phyloP scores from a whole-genome alignment of 2,888 invertebrate genomes.

The Drosophila lutescens region DNA sequence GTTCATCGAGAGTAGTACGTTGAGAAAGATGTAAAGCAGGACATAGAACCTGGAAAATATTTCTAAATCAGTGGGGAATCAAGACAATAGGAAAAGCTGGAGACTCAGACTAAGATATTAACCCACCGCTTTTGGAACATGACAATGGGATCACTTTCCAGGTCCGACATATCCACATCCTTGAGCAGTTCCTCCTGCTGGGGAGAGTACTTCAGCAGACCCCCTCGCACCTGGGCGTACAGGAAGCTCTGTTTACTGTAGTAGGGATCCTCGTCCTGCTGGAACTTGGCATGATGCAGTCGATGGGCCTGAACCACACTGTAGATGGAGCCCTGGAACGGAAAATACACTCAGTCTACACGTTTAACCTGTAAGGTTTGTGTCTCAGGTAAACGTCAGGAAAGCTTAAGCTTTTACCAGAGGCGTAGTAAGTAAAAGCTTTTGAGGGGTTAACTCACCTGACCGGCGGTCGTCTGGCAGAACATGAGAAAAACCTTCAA shows the following conservation, averaged over 20 bases:
- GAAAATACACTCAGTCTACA: background rate
- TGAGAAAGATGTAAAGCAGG: slow-evolving; percentile 87
- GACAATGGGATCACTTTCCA: slow-evolving; percentile 90
- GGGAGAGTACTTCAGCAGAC: slow-evolving; percentile 88
- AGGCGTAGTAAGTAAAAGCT: slow-evolving; percentile 9
- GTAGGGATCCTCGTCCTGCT: slow-evolving; percentile 92
- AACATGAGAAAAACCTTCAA: slow-evolving; percentile 91
- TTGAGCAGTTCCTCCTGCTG: slow-evolving; percentile 88
- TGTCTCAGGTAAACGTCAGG: slow-evolving; percentile 46
- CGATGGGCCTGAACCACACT: slow-evolving; percentile 93
- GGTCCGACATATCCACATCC: slow-evolving; percentile 91
- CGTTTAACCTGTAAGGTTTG: slow-evolving; percentile 27
- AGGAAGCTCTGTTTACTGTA: slow-evolving; percentile 92
- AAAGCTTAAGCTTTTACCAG: background rate
- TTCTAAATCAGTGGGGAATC: background rate
- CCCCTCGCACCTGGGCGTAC: slow-evolving; percentile 91
- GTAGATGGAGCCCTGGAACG: slow-evolving; percentile 90
- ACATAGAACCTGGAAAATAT: slow-evolving; percentile 87
- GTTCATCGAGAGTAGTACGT: slow-evolving; percentile 89
- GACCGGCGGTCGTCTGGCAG: slow-evolving; percentile 93
- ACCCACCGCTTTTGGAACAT: slow-evolving; percentile 92
- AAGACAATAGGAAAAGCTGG: too few relatives aligned
- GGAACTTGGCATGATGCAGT: slow-evolving; percentile 91
- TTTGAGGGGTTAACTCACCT: slow-evolving; percentile 86
- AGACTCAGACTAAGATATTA: too few relatives aligned